phyloP scores from a whole-genome alignment of 2,113 vertebrate genomes.

The Semicossyphus pulcher region DNA sequence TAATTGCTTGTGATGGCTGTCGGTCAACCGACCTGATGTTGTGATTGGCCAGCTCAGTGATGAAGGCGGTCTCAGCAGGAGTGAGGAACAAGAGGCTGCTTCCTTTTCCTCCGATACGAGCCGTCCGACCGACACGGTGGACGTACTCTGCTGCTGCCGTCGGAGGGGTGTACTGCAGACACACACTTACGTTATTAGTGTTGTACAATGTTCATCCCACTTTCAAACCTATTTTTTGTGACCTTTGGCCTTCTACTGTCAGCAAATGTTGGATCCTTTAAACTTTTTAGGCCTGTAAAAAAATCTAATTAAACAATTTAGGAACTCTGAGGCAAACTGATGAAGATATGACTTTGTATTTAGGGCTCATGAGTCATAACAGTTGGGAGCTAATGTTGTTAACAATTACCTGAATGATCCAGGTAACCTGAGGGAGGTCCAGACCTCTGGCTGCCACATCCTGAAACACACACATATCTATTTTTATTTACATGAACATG shows the following conservation, averaged over 20 bases:
- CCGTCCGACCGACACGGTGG: conserved; percentile 94
- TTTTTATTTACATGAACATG: background rate
- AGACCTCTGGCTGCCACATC: conserved; percentile 96
- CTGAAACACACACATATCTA: conserved; percentile 75
- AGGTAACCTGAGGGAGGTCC: conserved; percentile 93
- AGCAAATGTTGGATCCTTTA: no score
- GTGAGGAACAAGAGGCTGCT: conserved; percentile 94
- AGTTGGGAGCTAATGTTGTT: no score
- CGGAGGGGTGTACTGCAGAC: conserved; percentile 89
- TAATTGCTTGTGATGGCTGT: background rate
- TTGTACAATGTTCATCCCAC: no score
- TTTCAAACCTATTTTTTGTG: no score
- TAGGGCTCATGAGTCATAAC: no score
- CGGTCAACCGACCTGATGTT: conserved; percentile 91
- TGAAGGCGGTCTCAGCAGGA: conserved; percentile 91
- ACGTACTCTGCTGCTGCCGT: conserved; percentile 90
- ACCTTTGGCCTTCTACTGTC: no score
- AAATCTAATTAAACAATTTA: no score
- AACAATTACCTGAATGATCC: conserved; percentile 92
- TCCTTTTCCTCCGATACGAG: conserved; percentile 91
- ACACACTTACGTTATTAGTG: no score
- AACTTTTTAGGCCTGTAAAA: no score
- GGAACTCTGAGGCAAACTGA: no score
- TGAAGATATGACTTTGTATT: no score
- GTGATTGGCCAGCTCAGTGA: conserved; percentile 91